Percentiles rank a stretch among this genome's conserved stretches.
phyloP scores from a whole-genome alignment of 2,888 invertebrate species.

The Meghimatium bilineatum region DNA sequence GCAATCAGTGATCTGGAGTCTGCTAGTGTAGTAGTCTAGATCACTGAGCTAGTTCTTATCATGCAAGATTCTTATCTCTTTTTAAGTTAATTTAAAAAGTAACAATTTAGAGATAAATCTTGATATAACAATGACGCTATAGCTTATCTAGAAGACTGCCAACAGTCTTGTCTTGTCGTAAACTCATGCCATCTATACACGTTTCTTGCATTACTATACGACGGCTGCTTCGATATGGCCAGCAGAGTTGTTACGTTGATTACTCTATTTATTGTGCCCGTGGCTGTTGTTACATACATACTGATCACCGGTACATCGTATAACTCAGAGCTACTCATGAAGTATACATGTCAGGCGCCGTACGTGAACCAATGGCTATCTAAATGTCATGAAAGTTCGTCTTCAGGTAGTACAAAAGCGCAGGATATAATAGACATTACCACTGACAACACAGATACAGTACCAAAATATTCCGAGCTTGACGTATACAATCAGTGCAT shows the following conservation, averaged over 20 bases:
- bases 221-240: neutral
- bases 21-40: no score
- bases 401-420: neutral
- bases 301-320: neutral
- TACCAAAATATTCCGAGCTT: constrained; percentile 37
- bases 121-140: no score
- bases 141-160: no score
- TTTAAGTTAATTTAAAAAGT: no score
- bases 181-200: no score
- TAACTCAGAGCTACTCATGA: neutral
- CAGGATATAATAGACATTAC: neutral
- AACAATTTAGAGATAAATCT: no score
- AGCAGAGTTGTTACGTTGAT: neutral
- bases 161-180: no score
- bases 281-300: neutral
- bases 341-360: neutral
- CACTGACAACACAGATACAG: neutral
- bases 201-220: neutral
- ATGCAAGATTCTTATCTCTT: no score
- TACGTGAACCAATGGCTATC: neutral
- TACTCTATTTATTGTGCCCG: neutral
- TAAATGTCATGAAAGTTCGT: neutral
- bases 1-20: no score
- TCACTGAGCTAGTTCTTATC: no score
- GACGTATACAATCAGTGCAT: constrained; percentile 37